A percentile compares a stretch with the other conserved stretches of the same genome.
Evolutionary conservation across 1,140 invertebrate species (phyloP).

Genomic region (Battus philenor): DNA sequence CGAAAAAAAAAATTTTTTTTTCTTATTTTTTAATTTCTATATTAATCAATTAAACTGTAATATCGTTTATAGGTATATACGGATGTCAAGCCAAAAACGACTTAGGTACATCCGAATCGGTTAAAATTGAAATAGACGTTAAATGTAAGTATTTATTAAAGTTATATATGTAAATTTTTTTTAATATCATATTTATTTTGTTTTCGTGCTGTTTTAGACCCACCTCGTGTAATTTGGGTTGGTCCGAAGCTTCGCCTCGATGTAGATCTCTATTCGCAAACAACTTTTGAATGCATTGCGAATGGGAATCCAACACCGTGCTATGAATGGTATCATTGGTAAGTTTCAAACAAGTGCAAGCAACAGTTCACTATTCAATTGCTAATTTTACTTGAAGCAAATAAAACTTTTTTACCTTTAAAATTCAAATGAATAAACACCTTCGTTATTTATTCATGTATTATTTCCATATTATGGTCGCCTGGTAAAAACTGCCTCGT

Average conservation of each 20-base stretch:
- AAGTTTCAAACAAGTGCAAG: no score
- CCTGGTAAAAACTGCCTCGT: no score
- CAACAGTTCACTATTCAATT: no score
- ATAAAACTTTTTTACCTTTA: no score
- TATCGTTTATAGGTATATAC: conserved; percentile 78
- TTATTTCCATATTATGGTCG: no score
- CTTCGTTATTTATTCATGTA: no score
- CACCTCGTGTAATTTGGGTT: conserved; percentile 87
- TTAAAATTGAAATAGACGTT: conserved; percentile 88
- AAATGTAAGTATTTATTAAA: conserved; percentile 84
- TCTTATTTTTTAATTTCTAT: background rate
- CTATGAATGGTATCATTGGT: conserved; percentile 88
- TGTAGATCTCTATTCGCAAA: conserved; percentile 85
- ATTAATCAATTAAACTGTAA: background rate
- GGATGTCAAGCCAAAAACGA: conserved; percentile 89
- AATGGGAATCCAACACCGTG: conserved; percentile 89
- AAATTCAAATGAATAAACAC: no score
- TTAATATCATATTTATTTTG: background rate
- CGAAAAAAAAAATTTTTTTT: background rate
- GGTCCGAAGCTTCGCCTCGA: conserved; percentile 86
- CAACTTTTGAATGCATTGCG: conserved; percentile 86
- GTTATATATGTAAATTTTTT: conserved; percentile 6
- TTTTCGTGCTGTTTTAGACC: conserved; percentile 81
- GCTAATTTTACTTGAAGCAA: no score
- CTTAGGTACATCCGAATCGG: conserved; percentile 86